A percentile compares a stretch with the other conserved stretches of the same genome.
Conservation (phyloP, 2,797 vertebrate genomes). For the Fistularia commersonii region DNA sequence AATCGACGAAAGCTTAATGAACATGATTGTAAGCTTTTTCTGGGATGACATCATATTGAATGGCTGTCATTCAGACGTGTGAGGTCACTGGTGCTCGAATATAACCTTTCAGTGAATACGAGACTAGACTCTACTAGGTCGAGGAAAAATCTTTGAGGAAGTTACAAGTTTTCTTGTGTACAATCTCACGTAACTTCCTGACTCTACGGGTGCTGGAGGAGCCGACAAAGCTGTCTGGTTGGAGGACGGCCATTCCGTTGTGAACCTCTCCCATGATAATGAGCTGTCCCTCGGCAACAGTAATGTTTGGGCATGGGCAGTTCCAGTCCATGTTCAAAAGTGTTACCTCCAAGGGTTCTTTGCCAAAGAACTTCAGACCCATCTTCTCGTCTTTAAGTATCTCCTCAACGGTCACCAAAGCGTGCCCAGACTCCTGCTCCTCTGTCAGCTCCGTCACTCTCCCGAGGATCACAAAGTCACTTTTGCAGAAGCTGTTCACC, state of each 20-base stretch:
- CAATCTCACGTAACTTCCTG: slow-evolving; percentile 88
- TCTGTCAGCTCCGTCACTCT: slow-evolving; percentile 88
- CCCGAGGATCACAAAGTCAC: slow-evolving; percentile 93
- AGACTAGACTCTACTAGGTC: slow-evolving; percentile 67
- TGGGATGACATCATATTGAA: background rate
- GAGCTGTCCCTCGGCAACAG: slow-evolving; percentile 80
- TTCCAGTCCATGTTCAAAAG: slow-evolving; percentile 94
- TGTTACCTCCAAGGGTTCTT: slow-evolving; percentile 90
- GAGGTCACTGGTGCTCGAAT: slow-evolving; percentile 53
- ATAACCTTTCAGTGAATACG: background rate
- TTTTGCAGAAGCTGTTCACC: slow-evolving; percentile 95
- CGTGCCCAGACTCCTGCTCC: slow-evolving; percentile 89
- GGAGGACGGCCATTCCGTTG: slow-evolving; percentile 91
- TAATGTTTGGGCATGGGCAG: slow-evolving; percentile 95
- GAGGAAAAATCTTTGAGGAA: slow-evolving; percentile 89
- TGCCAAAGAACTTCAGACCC: slow-evolving; percentile 94
- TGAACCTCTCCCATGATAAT: slow-evolving; percentile 97
- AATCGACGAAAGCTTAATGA: no score
- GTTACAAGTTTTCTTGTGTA: slow-evolving; percentile 94
- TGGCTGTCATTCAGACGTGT: slow-evolving; percentile 21
- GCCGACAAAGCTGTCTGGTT: slow-evolving; percentile 92
- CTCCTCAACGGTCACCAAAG: slow-evolving; percentile 90
- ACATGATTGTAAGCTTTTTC: slow-evolving; percentile 38
- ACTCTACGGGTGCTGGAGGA: slow-evolving; percentile 82
- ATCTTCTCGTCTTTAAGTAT: slow-evolving; percentile 98